These are phyloP conservation scores for Florisuga fusca DNA, from an alignment of 2,797 vertebrate genomes.

Conservation along the genomic window DNA sequence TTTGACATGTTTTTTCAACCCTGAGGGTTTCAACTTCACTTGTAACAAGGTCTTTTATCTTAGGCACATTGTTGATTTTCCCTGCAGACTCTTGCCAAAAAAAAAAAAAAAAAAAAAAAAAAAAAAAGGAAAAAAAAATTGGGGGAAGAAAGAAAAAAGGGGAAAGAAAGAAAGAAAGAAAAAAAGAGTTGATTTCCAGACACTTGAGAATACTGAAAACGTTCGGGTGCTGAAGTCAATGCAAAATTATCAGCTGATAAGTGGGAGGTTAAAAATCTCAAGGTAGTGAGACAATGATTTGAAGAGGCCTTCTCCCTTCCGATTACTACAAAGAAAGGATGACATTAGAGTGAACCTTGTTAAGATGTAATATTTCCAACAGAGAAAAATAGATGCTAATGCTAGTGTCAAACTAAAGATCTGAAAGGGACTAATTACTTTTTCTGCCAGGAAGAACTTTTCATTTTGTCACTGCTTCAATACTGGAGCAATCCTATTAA, in stretches of 20 bases:
- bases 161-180: neutral
- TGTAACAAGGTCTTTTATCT: neutral
- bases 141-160: neutral
- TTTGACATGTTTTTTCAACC: slow-evolving; percentile 20
- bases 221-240: slow-evolving; percentile 13
- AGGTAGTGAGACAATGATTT: slow-evolving; percentile 33
- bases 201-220: neutral
- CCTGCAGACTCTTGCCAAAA: neutral
- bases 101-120: neutral
- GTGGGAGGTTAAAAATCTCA: slow-evolving; percentile 45
- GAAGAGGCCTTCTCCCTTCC: slow-evolving; percentile 28
- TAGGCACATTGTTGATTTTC: neutral
- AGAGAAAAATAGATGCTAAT: slow-evolving; percentile 52
- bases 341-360: slow-evolving; percentile 29
- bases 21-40: slow-evolving; percentile 8
- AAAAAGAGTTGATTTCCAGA: neutral
- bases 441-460: slow-evolving; percentile 47
- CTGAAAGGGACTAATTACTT: slow-evolving; percentile 48
- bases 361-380: slow-evolving; percentile 50
- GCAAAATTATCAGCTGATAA: slow-evolving; percentile 18
- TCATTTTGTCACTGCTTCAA: slow-evolving; percentile 22
- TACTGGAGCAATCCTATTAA: slow-evolving; percentile 29
- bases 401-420: slow-evolving; percentile 36
- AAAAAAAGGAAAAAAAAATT: too few species aligned
- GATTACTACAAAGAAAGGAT: slow-evolving; percentile 25